These are phyloP conservation scores for Radopholus similis DNA, from an alignment of 1,140 invertebrate genomes.

Conservation along the genomic window DNA sequence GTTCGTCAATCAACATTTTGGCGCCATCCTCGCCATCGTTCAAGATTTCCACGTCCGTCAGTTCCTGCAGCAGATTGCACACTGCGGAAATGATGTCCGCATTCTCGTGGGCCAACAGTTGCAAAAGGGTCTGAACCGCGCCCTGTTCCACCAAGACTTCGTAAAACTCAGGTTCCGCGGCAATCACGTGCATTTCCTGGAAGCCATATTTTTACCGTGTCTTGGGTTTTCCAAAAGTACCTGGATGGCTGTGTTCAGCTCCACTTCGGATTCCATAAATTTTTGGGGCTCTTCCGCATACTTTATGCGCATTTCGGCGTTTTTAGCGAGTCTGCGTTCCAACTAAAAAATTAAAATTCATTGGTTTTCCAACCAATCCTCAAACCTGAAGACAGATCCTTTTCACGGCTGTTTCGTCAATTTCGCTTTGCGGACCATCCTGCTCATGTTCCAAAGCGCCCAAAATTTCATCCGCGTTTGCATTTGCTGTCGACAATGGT, in stretches of 20 bases:
- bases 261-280: slow-evolving; percentile 98
- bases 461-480: slow-evolving; percentile 17
- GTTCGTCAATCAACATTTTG: slow-evolving; percentile 63
- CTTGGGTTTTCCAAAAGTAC: slow-evolving; percentile 55
- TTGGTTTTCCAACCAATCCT: slow-evolving; percentile 29
- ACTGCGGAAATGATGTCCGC: slow-evolving; percentile 74
- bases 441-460: slow-evolving; percentile 19
- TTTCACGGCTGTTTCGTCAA: slow-evolving; percentile 26
- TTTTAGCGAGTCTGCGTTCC: slow-evolving; percentile 87
- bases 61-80: slow-evolving; percentile 76
- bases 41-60: slow-evolving; percentile 90
- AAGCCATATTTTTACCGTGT: slow-evolving; percentile 1
- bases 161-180: slow-evolving; percentile 91
- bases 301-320: slow-evolving; percentile 97
- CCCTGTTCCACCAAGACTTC: slow-evolving; percentile 82
- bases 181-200: slow-evolving; percentile 78
- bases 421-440: slow-evolving; percentile 14
- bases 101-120: slow-evolving; percentile 91
- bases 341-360: slow-evolving; percentile 65
- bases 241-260: slow-evolving; percentile 83
- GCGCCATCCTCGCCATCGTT: slow-evolving; percentile 72
- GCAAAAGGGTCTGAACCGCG: slow-evolving; percentile 81
- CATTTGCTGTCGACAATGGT: slow-evolving; percentile 5
- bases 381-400: slow-evolving; percentile 23
- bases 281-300: slow-evolving; percentile 91